A percentile compares a stretch with the other conserved stretches of the same genome.
Evolutionary conservation across 2,113 vertebrate genomes (phyloP).

Genomic region (Crotalus helleri): DNA sequence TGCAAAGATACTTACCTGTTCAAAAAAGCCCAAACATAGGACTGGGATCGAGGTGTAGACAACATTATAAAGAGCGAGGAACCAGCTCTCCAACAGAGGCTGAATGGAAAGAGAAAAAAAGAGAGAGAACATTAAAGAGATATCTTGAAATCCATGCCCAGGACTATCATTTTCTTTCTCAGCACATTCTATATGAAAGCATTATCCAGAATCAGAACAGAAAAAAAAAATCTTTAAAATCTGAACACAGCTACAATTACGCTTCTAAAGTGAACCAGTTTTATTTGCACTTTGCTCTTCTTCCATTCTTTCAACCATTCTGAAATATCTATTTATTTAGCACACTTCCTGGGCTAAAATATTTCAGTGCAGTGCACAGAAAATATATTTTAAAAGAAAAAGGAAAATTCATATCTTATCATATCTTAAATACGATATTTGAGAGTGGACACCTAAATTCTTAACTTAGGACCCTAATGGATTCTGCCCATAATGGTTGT

Average conservation of each 20-base stretch:
- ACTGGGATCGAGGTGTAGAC: slow-evolving; percentile 77
- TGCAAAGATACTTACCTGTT: slow-evolving; percentile 76
- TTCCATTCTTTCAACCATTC: not conserved
- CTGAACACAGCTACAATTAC: not conserved
- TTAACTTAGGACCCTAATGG: too few species aligned
- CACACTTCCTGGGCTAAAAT: too few species aligned
- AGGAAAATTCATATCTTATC: too few species aligned
- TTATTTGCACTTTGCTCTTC: not conserved
- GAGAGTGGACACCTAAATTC: too few species aligned
- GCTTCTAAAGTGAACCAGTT: not conserved
- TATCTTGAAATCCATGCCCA: not conserved
- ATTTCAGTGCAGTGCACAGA: too few species aligned
- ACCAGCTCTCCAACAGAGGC: slow-evolving; percentile 89
- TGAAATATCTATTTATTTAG: not conserved
- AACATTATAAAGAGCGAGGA: slow-evolving; percentile 82
- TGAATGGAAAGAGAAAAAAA: slow-evolving; percentile 51
- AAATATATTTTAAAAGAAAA: too few species aligned
- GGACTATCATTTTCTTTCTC: not conserved
- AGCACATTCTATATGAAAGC: not conserved
- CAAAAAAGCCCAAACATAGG: slow-evolving; percentile 79
- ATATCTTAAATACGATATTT: too few species aligned
- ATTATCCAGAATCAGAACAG: not conserved
- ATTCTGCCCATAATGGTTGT: too few species aligned
- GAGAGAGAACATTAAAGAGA: not conserved
- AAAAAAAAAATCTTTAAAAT: not conserved